Base-by-base conservation (phyloP, 2,888 invertebrate genomes). In the Pandemis cinnamomeana region DNA sequence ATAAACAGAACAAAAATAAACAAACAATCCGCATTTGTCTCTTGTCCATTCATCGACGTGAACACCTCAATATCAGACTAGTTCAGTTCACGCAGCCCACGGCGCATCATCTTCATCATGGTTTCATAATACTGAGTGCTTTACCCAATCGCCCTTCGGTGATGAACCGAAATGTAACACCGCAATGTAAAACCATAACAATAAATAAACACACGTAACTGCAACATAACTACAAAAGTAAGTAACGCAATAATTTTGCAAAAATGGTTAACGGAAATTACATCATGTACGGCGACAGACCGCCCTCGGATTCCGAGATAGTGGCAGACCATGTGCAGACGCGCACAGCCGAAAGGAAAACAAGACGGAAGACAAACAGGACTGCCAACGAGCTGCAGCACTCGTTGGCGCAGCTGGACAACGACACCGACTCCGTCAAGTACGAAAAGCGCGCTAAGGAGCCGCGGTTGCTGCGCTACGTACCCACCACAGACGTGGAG, bases 251-350 rank as follows among this genome's bases (percentile, higher is more conserved):
- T 74, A 72, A 71, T 71, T 74, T 76, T 76, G 63, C 73, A 78
- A 90, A 87, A 82, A 94, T 94, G 94, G 94, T 94, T 76, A 94
- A 94, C 84, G 93, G 94, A 20, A 94, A 94, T 80, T 94, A 94
- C 80, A 87, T 91, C 44, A 77, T 94, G 60, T 93, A 94, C 79
- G 93, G 92, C 55, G 93, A 93, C 79, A 84, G 89, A 77, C 92
- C 94, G 73, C 84, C 88, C 68, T 92, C 93, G 10, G 93, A 93
- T 77, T 90, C 92, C 3, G 93, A 93, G 81, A 91, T 90, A 70
- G 89, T 93, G 4, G 91, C 91, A 20, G 93, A 93, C 77, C 93
- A 93, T 77, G 91, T 92, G 6, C 92, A 90, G 71, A 83, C 87
- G 10, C 86, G 89, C 75, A 89, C 91, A 0, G 83, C 86, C 1